Base-by-base conservation (phyloP, 2,113 vertebrate species). In the Hypomesus transpacificus region DNA sequence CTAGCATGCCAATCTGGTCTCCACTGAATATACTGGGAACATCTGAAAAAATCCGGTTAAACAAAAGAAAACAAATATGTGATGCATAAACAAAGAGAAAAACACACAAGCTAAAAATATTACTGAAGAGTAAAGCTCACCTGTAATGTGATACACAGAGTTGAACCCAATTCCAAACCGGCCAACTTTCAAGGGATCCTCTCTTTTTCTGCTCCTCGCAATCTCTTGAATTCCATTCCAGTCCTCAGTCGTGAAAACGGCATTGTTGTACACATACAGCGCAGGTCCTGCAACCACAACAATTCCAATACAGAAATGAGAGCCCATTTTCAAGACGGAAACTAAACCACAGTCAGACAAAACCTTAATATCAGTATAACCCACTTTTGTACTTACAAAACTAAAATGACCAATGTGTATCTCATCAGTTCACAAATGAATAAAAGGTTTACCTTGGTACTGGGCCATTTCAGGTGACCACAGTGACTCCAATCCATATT, bases 151-250 rank as follows among this genome's bases (percentile, higher is more conserved):
- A 84, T 99, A 99, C 70, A 99, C 97, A 69, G 97, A 99, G 87
- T 99, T 99, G 89, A 99, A 99, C 26, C 97, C 97, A 76, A 99
- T 98, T 77, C 97, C 97, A 87, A 99, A 99, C 91, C 97, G 90
- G 79, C 97, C 97, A 73, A 99, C 97, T 93, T 99, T 99, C 79
- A 98, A 82, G 0, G 97, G 97, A 76, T 99, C 97, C 52, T 98
- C 97, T 86, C 96, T 95, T 81, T 99, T 99, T 77, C 96, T 93
- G 85, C 97, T 99, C 66, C 97, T 93, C 17, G 97, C 97, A 76
- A 98, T 98, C 86, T 99, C 97, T 74, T 99, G 97, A 88, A 99
- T 99, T 14, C 97, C 97, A 7, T 96, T 94, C 97, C 97, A 99
- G 86, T 99, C 97, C 69, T 98, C 96, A 0, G 81, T 82, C 0